These are phyloP conservation scores for Sarcophaga carnaria DNA, from an alignment of 2,888 invertebrate species.

Conservation along the genomic window DNA sequence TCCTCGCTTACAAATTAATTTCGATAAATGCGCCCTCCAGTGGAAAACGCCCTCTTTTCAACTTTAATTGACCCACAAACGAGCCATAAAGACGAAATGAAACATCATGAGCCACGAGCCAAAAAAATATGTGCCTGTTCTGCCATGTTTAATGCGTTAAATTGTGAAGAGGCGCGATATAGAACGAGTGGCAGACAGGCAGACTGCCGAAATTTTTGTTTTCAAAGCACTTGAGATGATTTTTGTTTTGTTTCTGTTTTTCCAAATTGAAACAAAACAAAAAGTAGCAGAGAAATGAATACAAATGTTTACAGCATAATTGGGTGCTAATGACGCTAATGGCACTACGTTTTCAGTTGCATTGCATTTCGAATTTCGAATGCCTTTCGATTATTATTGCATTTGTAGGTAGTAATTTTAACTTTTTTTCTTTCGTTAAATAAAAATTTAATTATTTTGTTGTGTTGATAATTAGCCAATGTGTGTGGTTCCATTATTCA, in stretches of 20 bases:
- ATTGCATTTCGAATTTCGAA: slow-evolving; percentile 8
- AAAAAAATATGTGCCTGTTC: slow-evolving; percentile 40
- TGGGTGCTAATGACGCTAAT: slow-evolving; percentile 80
- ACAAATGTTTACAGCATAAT: slow-evolving; percentile 76
- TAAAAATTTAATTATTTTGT: slow-evolving; percentile 56
- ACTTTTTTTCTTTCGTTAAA: no score
- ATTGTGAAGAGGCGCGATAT: neutral
- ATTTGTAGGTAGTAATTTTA: slow-evolving; percentile 9
- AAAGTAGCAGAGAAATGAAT: slow-evolving; percentile 20
- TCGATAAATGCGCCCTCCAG: slow-evolving; percentile 57
- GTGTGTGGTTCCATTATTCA: slow-evolving; percentile 56
- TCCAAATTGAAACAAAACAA: slow-evolving; percentile 41
- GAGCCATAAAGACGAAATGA: neutral
- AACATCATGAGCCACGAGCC: slow-evolving; percentile 54
- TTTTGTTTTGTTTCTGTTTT: slow-evolving; percentile 54
- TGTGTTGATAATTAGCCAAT: slow-evolving; percentile 55
- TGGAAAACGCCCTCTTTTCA: slow-evolving; percentile 56
- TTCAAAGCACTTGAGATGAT: slow-evolving; percentile 55
- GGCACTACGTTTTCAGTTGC: slow-evolving; percentile 64
- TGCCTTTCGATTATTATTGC: neutral
- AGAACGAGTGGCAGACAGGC: slow-evolving; percentile 63
- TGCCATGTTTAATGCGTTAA: neutral
- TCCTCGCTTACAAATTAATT: slow-evolving; percentile 54
- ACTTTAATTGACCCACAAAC: slow-evolving; percentile 2
- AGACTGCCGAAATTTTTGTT: slow-evolving; percentile 55